phyloP scores from a whole-genome alignment of 2,888 invertebrate genomes.

The Agrypnus murinus region DNA sequence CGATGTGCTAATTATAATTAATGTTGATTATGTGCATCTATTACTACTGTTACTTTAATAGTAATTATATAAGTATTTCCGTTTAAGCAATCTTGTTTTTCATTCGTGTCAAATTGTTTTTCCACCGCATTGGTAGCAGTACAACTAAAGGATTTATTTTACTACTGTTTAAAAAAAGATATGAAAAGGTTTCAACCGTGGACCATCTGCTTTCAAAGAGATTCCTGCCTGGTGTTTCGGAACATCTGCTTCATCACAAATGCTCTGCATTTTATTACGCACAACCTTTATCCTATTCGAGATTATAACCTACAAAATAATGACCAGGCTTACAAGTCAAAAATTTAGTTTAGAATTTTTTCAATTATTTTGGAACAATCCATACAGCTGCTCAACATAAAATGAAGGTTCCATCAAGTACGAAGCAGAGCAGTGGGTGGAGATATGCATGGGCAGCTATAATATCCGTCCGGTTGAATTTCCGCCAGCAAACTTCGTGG shows the following conservation, averaged over 20 bases:
- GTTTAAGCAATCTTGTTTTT: no score
- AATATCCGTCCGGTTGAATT: conserved; percentile 56
- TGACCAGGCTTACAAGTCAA: background rate
- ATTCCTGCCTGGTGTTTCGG: conserved; percentile 34
- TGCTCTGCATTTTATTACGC: conserved; percentile 20
- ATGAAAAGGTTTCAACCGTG: conserved; percentile 48
- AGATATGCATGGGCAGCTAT: conserved; percentile 58
- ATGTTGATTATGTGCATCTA: no score
- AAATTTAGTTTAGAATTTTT: background rate
- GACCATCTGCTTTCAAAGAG: conserved; percentile 51
- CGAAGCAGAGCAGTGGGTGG: conserved; percentile 51
- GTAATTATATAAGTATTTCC: no score
- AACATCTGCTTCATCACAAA: conserved; percentile 46
- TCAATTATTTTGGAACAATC: background rate
- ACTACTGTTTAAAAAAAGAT: conserved; percentile 1
- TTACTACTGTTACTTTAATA: no score
- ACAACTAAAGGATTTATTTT: no score
- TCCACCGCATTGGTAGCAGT: no score
- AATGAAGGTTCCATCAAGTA: conserved; percentile 16
- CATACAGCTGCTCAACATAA: background rate
- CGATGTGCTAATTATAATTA: no score
- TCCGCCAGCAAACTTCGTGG: conserved; percentile 37
- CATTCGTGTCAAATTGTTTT: no score
- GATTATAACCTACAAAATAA: no score
- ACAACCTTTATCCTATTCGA: conserved; percentile 9